These are phyloP conservation scores for Hydrolagus colliei DNA, from an alignment of 2,797 vertebrate species.

Conservation along the genomic window DNA sequence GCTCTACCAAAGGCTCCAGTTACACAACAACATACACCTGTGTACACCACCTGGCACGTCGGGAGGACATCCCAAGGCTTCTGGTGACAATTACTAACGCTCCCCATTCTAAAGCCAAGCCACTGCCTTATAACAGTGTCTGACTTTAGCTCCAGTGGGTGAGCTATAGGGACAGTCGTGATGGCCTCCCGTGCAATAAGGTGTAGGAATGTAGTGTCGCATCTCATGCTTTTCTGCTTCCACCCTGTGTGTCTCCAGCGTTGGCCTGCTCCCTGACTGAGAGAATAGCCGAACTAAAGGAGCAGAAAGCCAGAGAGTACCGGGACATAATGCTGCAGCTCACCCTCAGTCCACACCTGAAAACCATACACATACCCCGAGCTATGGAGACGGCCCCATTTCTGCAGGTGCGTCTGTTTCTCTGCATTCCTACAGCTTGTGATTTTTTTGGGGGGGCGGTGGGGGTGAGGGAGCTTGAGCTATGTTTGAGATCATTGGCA, in stretches of 20 bases:
- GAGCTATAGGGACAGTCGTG: no score
- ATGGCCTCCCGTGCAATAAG: neutral
- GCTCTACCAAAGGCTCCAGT: no score
- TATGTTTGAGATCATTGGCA: no score
- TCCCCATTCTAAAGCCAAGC: no score
- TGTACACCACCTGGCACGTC: no score
- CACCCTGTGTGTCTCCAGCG: neutral
- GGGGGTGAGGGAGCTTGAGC: no score
- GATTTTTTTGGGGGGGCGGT: no score
- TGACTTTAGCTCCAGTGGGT: no score
- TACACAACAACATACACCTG: no score
- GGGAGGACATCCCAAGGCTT: no score
- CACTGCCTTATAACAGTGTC: no score
- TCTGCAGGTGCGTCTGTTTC: conserved; percentile 49
- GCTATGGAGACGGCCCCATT: conserved; percentile 52
- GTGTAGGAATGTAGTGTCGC: neutral
- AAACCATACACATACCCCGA: conserved; percentile 51
- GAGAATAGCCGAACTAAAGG: neutral
- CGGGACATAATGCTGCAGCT: neutral
- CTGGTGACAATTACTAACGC: no score
- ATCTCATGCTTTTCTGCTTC: neutral
- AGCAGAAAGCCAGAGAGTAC: neutral
- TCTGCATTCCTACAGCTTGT: neutral
- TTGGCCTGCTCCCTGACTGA: neutral
- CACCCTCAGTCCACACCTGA: conserved; percentile 43